Percentiles rank a stretch among this genome's conserved stretches.
Conservation (phyloP, 2,888 invertebrate species). For the Hedychridium roseum region DNA sequence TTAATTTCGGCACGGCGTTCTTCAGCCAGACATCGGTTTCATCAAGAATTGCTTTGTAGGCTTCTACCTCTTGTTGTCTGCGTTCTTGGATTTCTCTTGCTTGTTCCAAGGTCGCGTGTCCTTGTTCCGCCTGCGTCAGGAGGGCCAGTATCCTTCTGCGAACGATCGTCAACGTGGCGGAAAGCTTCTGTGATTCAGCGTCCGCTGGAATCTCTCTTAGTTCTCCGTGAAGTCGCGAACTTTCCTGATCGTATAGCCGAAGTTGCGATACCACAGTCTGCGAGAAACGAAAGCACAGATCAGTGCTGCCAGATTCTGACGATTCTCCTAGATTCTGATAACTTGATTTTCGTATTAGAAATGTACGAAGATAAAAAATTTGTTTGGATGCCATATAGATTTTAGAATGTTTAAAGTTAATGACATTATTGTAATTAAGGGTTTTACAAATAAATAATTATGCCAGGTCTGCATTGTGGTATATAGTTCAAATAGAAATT, state of each 20-base stretch:
- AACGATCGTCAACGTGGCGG: conserved; percentile 69
- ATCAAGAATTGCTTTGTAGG: conserved; percentile 50
- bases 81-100: conserved; percentile 67
- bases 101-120: conserved; percentile 66
- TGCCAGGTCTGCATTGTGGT: too few relatives aligned
- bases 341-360: too few relatives aligned
- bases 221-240: conserved; percentile 71
- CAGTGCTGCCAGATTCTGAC: too few relatives aligned
- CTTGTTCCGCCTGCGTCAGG: conserved; percentile 75
- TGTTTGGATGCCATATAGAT: too few relatives aligned
- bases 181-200: conserved; percentile 69
- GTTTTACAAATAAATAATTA: too few relatives aligned
- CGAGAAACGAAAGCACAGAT: conserved; percentile 51
- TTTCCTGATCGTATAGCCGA: conserved; percentile 74
- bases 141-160: conserved; percentile 73
- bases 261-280: conserved; percentile 77
- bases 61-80: conserved; percentile 66
- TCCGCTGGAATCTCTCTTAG: conserved; percentile 73
- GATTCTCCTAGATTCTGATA: too few relatives aligned
- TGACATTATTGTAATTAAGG: too few relatives aligned
- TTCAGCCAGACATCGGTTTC: conserved; percentile 56
- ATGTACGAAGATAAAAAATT: too few relatives aligned
- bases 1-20: conserved; percentile 43
- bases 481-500: too few relatives aligned
- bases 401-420: too few relatives aligned